Conservation (phyloP, 2,888 invertebrate species). For the Amaurobius ferox region DNA sequence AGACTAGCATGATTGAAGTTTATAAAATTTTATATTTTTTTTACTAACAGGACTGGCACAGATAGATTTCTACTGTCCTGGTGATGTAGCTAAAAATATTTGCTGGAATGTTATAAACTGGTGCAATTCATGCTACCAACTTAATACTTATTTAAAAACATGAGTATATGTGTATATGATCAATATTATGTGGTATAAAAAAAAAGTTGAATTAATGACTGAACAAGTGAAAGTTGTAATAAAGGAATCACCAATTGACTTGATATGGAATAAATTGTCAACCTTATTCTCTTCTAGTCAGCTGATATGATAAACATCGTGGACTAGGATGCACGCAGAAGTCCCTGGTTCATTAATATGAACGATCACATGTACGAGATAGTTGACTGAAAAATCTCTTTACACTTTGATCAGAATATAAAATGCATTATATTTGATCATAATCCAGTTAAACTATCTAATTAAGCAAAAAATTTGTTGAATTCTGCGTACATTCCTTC, state of each 20-base stretch:
- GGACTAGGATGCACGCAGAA: slow-evolving; percentile 20
- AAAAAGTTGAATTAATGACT: not conserved
- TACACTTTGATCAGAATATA: not conserved
- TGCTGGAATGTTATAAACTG: no score
- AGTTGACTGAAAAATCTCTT: not conserved
- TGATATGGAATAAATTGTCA: slow-evolving; percentile 24
- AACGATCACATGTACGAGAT: not conserved
- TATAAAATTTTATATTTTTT: no score
- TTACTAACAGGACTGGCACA: no score
- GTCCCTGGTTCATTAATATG: not conserved
- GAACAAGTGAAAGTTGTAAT: not conserved
- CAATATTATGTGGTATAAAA: not conserved
- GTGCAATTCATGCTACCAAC: no score
- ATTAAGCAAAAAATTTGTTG: not conserved
- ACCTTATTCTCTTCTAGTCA: slow-evolving; percentile 9
- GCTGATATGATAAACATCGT: slow-evolving; percentile 20
- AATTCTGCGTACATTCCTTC: slow-evolving; percentile 16
- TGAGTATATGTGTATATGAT: not conserved
- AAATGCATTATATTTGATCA: not conserved
- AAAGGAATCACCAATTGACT: not conserved
- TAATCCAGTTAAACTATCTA: not conserved
- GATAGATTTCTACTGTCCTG: no score
- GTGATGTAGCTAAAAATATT: no score
- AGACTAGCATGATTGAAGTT: no score
- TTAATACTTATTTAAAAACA: no score